Evolutionary conservation across 2,113 vertebrate species (phyloP).

Genomic region (Dasypus novemcinctus): DNA sequence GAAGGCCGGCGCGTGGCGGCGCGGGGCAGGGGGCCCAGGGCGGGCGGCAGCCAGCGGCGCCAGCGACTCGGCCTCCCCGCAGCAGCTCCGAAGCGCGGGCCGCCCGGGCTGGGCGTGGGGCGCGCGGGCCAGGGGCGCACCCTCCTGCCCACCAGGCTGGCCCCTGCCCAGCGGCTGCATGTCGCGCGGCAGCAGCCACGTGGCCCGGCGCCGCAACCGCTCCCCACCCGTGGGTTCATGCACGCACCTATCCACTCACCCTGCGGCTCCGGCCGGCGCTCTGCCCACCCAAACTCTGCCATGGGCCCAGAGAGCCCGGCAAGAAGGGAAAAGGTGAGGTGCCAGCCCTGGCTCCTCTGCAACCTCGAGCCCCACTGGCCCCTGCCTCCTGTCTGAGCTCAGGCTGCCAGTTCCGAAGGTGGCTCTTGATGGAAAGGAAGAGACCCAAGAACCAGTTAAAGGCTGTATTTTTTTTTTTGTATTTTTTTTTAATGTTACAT

Average conservation of each 20-base stretch:
- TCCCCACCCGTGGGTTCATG: too few species aligned
- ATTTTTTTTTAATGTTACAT: too few species aligned
- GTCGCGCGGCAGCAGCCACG: not conserved
- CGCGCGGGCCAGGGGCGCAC: not conserved
- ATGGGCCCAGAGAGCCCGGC: not conserved
- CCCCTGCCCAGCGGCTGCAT: too few species aligned
- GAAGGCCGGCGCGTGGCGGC: not conserved
- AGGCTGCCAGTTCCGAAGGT: not conserved
- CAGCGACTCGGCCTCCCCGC: not conserved
- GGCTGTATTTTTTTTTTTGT: too few species aligned
- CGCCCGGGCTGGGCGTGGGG: not conserved
- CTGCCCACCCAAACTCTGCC: not conserved
- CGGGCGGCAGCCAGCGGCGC: not conserved
- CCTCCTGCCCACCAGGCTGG: too few species aligned
- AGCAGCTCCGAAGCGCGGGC: not conserved
- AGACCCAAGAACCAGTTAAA: not conserved
- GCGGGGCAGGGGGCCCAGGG: not conserved
- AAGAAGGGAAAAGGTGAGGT: not conserved
- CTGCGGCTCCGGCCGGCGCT: rapidly evolving
- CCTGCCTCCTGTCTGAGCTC: not conserved
- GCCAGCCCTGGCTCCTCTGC: not conserved
- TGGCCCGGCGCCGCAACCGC: not conserved
- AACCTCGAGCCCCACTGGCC: not conserved
- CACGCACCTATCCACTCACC: too few species aligned
- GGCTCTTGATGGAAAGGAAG: not conserved